Evolutionary conservation across 2,113 vertebrate species (phyloP).

Genomic region (Ictalurus punctatus): DNA sequence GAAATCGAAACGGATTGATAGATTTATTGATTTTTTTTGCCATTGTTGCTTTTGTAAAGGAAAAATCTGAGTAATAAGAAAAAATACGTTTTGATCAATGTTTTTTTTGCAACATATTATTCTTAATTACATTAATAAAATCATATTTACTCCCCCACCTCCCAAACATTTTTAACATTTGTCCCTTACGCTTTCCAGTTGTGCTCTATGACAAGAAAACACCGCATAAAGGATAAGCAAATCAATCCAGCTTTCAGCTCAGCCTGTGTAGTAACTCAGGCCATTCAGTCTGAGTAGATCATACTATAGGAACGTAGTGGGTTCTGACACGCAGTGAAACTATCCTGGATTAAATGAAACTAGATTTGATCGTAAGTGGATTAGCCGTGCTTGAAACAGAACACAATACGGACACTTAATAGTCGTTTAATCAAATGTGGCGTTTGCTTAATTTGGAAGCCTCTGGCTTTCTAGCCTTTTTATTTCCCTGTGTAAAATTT

Average conservation of each 20-base stretch:
- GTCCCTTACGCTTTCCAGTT: not conserved
- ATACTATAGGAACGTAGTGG: slow-evolving; percentile 19
- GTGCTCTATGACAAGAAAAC: not conserved
- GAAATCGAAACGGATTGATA: slow-evolving; percentile 39
- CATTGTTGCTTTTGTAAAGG: not conserved
- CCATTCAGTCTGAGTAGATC: slow-evolving; percentile 13
- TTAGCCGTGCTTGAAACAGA: slow-evolving; percentile 74
- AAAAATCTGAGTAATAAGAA: slow-evolving; percentile 8
- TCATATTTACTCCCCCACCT: not conserved
- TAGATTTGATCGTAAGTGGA: slow-evolving; percentile 72
- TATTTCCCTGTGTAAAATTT: not conserved
- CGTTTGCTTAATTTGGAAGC: slow-evolving; percentile 65
- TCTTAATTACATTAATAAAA: not conserved
- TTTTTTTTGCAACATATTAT: not conserved
- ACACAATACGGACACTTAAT: slow-evolving; percentile 56
- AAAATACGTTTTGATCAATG: not conserved
- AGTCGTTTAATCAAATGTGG: slow-evolving; percentile 71
- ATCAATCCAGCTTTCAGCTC: not conserved
- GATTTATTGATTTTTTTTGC: slow-evolving; percentile 40
- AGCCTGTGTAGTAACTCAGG: not conserved
- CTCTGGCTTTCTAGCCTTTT: slow-evolving; percentile 54
- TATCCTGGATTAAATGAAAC: slow-evolving; percentile 56
- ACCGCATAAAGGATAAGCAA: not conserved
- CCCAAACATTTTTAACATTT: not conserved
- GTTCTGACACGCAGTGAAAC: slow-evolving; percentile 45